Base-by-base conservation (phyloP, 2,113 vertebrate genomes). In the Perca schrenkii region DNA sequence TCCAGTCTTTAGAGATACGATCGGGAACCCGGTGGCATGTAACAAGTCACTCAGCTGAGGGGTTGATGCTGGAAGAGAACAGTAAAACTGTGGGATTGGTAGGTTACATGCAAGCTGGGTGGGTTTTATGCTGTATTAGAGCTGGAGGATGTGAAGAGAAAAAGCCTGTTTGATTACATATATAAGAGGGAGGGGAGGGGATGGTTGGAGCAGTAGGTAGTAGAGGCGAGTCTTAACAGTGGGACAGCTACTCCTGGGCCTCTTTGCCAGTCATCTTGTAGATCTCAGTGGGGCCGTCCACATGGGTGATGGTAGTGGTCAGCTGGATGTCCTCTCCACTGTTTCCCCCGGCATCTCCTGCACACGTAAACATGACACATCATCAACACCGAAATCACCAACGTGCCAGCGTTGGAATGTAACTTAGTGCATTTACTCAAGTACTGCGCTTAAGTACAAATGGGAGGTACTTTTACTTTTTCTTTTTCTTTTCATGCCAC, bases 281-380 rank as follows among this genome's bases (percentile, higher is more conserved):
- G 77, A 99, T 94, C 93, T 99, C 96, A 0, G 97, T 99, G 13
- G 97, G 98, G 14, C 97, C 97, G 0, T 98, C 98, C 49, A 96
- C 96, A 0, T 98, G 97, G 36, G 98, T 98, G 94, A 99, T 97
- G 19, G 98, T 99, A 74, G 98, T 99, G 70, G 98, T 99, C 79
- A 99, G 96, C 92, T 99, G 98, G 19, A 96, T 96, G 88, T 99
- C 98, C 64, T 99, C 98, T 1, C 96, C 97, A 0, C 96, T 97
- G 94, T 93, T 97, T 16, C 96, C 92, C 6, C 95, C 96, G 8
- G 40, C 57, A n/a, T 92, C 94, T 62, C 91, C 92, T 94, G 73
- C 19, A 80, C 40, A 86, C 19, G 72, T 0, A 21, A 14, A 52
- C 14, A 50, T 14, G 6, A 40, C 19, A 62, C 36, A 63, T 40